Evolutionary conservation across 2,888 invertebrate species (phyloP).

Genomic region (Pristionchus mayeri): DNA sequence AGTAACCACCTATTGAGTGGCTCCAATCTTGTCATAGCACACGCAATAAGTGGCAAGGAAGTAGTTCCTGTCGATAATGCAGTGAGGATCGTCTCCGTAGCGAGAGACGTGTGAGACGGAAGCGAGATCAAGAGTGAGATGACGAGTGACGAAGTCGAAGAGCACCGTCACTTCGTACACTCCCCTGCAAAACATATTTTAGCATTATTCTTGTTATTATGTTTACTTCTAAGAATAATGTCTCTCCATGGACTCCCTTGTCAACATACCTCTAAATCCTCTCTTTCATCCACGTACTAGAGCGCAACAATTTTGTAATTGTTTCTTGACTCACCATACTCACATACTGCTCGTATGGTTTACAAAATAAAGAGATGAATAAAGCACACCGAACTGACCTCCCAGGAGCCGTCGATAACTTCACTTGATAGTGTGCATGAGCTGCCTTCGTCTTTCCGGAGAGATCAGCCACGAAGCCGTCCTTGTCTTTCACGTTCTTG

Average conservation of each 20-base stretch:
- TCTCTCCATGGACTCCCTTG: no score
- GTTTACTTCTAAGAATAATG: no score
- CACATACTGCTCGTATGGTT: no score
- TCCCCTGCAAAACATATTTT: not conserved
- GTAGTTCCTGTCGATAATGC: constrained; percentile 81
- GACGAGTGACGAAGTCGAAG: constrained; percentile 55
- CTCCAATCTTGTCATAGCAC: constrained; percentile 69
- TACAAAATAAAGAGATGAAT: no score
- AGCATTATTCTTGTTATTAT: not conserved
- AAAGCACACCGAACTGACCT: no score
- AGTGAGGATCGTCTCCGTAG: constrained; percentile 87
- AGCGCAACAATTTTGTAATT: no score
- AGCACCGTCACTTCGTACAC: constrained; percentile 45
- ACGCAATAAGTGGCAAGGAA: constrained; percentile 76
- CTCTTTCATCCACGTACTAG: no score
- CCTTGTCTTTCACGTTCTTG: constrained; percentile 50
- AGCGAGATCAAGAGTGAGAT: constrained; percentile 82
- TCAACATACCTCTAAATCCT: no score
- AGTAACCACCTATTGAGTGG: no score
- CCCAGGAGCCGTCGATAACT: not conserved
- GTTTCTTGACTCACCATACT: no score
- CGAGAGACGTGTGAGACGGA: constrained; percentile 87
- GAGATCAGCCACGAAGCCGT: constrained; percentile 54
- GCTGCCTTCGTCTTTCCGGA: constrained; percentile 22
- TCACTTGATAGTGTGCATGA: constrained; percentile 29